phyloP scores from a whole-genome alignment of 2,888 invertebrate genomes.

The Carabus problematicus region DNA sequence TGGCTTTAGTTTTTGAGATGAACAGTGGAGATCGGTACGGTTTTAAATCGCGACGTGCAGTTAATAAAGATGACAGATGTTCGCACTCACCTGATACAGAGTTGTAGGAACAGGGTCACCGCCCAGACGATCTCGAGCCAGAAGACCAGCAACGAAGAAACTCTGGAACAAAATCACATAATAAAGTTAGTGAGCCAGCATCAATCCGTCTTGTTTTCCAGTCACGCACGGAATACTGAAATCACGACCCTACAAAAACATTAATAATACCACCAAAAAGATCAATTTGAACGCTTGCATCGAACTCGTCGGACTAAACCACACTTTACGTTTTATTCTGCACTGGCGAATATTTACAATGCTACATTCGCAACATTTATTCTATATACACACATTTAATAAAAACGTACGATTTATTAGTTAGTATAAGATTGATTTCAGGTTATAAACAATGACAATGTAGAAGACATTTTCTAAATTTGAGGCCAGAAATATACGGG shows the following conservation, averaged over 20 bases:
- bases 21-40: neutral
- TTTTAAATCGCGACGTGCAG: neutral
- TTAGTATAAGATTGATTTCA: too few species aligned
- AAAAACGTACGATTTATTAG: too few species aligned
- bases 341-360: too few species aligned
- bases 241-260: constrained; percentile 12
- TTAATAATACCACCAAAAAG: constrained; percentile 4
- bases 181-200: constrained; percentile 42
- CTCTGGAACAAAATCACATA: constrained; percentile 60
- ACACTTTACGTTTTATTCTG: too few species aligned
- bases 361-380: too few species aligned
- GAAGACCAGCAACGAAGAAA: constrained; percentile 64
- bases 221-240: constrained; percentile 36
- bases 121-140: constrained; percentile 72
- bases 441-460: too few species aligned
- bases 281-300: too few species aligned
- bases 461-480: too few species aligned
- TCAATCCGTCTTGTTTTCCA: constrained; percentile 36
- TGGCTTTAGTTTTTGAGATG: neutral
- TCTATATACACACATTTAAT: too few species aligned
- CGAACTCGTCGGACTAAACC: too few species aligned
- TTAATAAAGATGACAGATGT: constrained; percentile 19
- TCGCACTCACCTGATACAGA: constrained; percentile 61
- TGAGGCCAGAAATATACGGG: too few species aligned
- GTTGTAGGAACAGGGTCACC: constrained; percentile 67